Base-by-base conservation (phyloP, 2,888 invertebrate species). In the Ecdyonurus torrentis region DNA sequence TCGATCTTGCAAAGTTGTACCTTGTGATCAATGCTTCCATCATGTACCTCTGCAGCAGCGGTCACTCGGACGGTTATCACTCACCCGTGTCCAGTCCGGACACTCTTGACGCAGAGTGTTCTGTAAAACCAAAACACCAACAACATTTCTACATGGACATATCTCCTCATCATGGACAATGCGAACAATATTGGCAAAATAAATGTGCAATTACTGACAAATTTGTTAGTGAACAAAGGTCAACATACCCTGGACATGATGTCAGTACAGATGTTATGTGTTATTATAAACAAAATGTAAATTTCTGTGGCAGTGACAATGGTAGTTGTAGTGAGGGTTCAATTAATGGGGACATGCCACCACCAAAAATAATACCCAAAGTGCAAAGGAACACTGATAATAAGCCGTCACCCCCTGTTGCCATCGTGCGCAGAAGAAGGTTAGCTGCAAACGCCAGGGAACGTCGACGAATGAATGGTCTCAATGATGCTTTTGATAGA, bases 381-480 rank as follows among this genome's bases (percentile, higher is more conserved):
- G 37, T 37, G 15, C 7, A 5, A 15, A 5, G 7, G 15, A 37
- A 15, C 15, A 5, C 37, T 10, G 37, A 15, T 15, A n/a, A n/a
- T n/a, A 37, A 37, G 37, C 37, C 37, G 7, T 10, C 72, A 68
- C 81, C 78, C 67, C 84, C 74, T 66, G 81, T 82, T 23, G 78
- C 77, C 1, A 77, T 85, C 3, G 69, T 83, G 65, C 79, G 80
- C 69, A 80, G 80, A 61, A 76, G 87, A 24, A 76, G 87, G 25
- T 75, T 86, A 60, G 87, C 87, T 1, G 87, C 87, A 1, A 87
- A 87, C 73, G 87, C 86, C 0, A 75, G 87, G 1, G 88, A 88
- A 72, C 74, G 88, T 59, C 78, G 85, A 61, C 77, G 88, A 53
- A 88, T 88, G 87, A 84, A 84, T 71, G 84, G 85, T n/a, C 73